phyloP scores from a whole-genome alignment of 2,113 vertebrate species.

The Dipodomys stephensi region DNA sequence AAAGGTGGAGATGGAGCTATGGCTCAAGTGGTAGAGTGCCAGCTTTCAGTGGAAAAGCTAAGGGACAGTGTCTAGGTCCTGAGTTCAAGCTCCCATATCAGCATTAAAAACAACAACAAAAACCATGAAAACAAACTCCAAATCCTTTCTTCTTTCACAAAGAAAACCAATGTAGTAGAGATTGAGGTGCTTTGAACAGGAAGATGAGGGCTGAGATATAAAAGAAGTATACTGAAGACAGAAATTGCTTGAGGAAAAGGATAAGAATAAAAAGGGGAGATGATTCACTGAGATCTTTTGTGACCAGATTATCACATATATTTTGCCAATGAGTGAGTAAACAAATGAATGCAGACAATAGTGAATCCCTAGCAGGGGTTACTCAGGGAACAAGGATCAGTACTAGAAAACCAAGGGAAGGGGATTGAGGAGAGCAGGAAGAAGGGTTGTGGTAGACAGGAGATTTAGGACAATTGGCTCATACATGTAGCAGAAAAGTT shows the following conservation, averaged over 20 bases:
- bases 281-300: neutral
- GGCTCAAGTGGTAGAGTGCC: no score
- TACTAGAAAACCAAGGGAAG: no score
- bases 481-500: neutral
- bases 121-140: no score
- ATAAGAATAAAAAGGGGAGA: slow-evolving; percentile 10
- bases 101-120: no score
- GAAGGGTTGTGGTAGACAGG: no score
- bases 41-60: no score
- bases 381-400: neutral
- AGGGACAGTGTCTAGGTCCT: no score
- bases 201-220: neutral
- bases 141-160: neutral
- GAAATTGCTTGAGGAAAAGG: neutral
- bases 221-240: neutral
- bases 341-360: neutral
- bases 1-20: no score
- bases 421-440: accelerated
- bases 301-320: neutral
- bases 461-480: no score
- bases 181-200: neutral
- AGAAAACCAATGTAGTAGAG: neutral
- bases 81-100: no score
- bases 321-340: neutral
- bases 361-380: neutral